phyloP scores from a whole-genome alignment of 1,140 invertebrate genomes.

The Rhynchophorus ferrugineus region DNA sequence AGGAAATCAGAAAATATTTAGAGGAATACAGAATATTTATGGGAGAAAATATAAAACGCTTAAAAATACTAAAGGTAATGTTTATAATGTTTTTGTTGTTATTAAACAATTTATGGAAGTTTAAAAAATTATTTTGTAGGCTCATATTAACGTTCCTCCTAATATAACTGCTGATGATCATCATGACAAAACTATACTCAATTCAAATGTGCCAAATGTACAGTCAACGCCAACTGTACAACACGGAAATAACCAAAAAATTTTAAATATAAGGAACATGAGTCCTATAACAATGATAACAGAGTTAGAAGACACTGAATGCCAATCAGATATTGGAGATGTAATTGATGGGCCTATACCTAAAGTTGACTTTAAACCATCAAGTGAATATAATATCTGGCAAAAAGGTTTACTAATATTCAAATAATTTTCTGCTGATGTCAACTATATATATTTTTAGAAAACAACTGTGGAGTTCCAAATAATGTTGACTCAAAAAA shows the following conservation, averaged over 20 bases:
- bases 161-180: background rate
- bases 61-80: constrained; percentile 48
- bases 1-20: constrained; percentile 45
- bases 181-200: background rate
- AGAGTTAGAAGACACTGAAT: constrained; percentile 5
- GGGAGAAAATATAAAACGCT: constrained; percentile 49
- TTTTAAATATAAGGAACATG: background rate
- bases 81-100: constrained; percentile 25
- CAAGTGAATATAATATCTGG: background rate
- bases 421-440: constrained; percentile 3
- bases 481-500: constrained; percentile 1
- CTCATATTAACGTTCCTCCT: constrained; percentile 1
- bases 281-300: constrained; percentile 12
- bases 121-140: constrained; percentile 12
- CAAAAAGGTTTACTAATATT: background rate
- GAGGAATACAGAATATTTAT: constrained; percentile 47
- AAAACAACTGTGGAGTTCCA: background rate
- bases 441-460: constrained; percentile 1
- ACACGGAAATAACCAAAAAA: constrained; percentile 5
- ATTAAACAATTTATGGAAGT: constrained; percentile 11
- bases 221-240: constrained; percentile 37
- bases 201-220: constrained; percentile 4
- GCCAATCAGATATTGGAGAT: background rate
- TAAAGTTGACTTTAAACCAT: background rate
- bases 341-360: background rate